Conservation (phyloP, 2,888 invertebrate species). For the Pristionchus exspectatus region DNA sequence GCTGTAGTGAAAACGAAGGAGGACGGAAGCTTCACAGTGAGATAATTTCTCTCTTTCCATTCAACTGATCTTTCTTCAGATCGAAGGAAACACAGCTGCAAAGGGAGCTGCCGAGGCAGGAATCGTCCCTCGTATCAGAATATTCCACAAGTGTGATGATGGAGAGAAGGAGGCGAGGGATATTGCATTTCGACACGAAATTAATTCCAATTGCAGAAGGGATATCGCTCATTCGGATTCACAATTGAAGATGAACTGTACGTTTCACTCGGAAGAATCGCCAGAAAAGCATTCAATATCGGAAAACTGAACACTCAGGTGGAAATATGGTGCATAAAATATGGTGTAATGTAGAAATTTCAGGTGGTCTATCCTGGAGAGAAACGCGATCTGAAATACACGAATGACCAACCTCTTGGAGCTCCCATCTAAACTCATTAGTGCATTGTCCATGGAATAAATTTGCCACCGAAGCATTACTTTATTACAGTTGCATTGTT, state of each 20-base stretch:
- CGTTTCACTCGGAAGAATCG: constrained; percentile 49
- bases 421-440: constrained; percentile 28
- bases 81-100: constrained; percentile 43
- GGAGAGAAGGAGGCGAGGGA: constrained; percentile 35
- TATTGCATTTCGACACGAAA: background rate
- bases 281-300: constrained; percentile 51
- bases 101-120: background rate
- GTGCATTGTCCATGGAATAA: background rate
- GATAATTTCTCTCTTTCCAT: background rate
- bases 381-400: constrained; percentile 48
- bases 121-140: constrained; percentile 48
- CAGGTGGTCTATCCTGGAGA: constrained; percentile 52
- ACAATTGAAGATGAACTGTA: constrained; percentile 14
- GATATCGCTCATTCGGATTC: constrained; percentile 52
- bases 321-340: background rate
- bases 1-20: constrained; percentile 21
- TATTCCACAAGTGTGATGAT: constrained; percentile 56
- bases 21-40: constrained; percentile 52
- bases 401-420: constrained; percentile 50
- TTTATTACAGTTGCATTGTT: constrained; percentile 32
- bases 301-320: constrained; percentile 49
- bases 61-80: background rate
- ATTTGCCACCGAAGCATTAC: background rate
- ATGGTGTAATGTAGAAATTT: background rate
- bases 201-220: constrained; percentile 38